Evolutionary conservation across 2,888 invertebrate species (phyloP).

Genomic region (Clunio marinus): DNA sequence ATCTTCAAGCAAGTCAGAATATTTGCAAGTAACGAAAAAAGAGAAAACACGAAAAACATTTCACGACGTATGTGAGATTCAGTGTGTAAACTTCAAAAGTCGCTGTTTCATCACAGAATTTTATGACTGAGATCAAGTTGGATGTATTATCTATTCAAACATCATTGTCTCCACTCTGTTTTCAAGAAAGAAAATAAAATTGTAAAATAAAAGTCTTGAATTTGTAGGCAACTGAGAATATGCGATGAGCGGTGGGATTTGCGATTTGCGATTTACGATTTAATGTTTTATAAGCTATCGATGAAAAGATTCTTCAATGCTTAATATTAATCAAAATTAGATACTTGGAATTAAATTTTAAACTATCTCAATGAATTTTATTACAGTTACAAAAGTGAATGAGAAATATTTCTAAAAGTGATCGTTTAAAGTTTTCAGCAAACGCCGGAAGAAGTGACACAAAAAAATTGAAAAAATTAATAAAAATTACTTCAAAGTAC

Average conservation of each 20-base stretch:
- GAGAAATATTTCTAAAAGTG: not conserved
- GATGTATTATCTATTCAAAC: too few species aligned
- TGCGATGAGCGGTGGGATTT: too few species aligned
- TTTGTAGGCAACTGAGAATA: too few species aligned
- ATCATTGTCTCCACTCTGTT: not conserved
- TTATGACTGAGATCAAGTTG: not conserved
- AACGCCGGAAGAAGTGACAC: not conserved
- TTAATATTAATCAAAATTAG: too few species aligned
- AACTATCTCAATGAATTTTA: not conserved
- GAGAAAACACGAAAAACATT: constrained; percentile 5
- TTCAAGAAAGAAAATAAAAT: too few species aligned
- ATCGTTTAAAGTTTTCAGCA: not conserved
- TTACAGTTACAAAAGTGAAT: constrained; percentile 6
- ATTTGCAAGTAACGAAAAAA: not conserved
- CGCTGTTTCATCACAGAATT: not conserved
- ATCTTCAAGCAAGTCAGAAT: not conserved
- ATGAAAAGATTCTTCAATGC: too few species aligned
- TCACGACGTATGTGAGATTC: constrained; percentile 27
- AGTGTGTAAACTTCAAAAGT: constrained; percentile 23
- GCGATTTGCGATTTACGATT: too few species aligned
- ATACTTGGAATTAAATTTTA: too few species aligned
- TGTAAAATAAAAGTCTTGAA: too few species aligned
- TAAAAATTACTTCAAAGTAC: not conserved
- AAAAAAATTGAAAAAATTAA: constrained; percentile 1
- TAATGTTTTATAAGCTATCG: too few species aligned